Evolutionary conservation across 2,113 vertebrate genomes (phyloP), one percentile per base, ranked within the genome.

Genomic region (Dicerorhinus sumatrensis): DNA sequence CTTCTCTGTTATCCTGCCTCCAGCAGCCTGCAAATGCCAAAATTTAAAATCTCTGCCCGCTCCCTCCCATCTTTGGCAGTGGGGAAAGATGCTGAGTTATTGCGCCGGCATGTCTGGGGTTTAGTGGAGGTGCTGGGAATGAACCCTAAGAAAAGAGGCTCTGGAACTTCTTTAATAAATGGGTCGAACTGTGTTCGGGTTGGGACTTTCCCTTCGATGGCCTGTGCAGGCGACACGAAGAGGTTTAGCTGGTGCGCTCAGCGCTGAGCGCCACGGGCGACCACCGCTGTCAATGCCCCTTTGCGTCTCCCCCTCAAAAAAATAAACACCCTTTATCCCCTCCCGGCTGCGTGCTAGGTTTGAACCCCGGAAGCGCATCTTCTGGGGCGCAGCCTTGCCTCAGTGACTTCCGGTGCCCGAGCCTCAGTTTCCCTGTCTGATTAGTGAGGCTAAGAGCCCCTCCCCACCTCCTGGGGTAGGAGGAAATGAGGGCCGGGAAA

Each of bases 351-450:
- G 8, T 5, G 1, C 33, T 14, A 25, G 42, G 21, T 62, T 36
- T 65, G 29, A 48, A 73, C 39, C 42, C 48, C 8, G 0, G 18
- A 85, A 87, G 36, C 76, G 6, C 81, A 10, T 67, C 10, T 5
- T 29, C 36, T 10, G 60, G 42, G 1, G 18, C 4, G 31, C 62
- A 46, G 65, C 39, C 29, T 9, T 16, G 17, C 13, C 7, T 81
- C 73, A 2, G 23, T 1, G 33, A 8, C 16, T 85, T 36, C 16
- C 14, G 2, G 8, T 4, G 23, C 51, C 31, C 0, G n/a, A 18
- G 91, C 95, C 96, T 98, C 98, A 76, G 84, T 95, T 94, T 95
- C 96, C 89, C 83, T 6, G 1, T 31, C 89, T 10, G 89, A 42
- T 8, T 0, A n/a, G 60, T 25, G 46, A 39, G 36, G 18, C 2